These are phyloP conservation scores for Andrena cerasifolii DNA, from an alignment of 1,140 invertebrate genomes.

Conservation along the genomic window DNA sequence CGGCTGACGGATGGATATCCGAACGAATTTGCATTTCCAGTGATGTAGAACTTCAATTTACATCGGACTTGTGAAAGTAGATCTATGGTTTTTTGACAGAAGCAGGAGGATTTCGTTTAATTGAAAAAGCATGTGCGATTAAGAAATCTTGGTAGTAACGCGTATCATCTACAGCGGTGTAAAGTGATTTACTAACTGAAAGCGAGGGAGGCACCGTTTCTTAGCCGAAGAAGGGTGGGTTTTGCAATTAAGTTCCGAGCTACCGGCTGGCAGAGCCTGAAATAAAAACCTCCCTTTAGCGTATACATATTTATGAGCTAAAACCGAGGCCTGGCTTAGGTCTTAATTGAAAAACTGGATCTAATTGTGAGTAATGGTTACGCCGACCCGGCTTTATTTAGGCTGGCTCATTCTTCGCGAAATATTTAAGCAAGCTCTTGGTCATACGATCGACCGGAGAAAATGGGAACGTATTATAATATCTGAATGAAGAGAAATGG, in stretches of 20 bases:
- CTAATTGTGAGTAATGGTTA: slow-evolving; percentile 68
- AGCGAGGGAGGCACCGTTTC: slow-evolving; percentile 9
- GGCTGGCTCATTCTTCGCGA: slow-evolving; percentile 34
- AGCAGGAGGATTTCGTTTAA: too few species aligned
- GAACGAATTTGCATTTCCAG: too few species aligned
- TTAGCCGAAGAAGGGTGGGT: slow-evolving; percentile 3
- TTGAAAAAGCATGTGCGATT: too few species aligned
- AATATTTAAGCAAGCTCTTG: slow-evolving; percentile 32
- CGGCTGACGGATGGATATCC: too few species aligned
- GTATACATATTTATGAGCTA: slow-evolving; percentile 65
- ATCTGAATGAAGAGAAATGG: slow-evolving; percentile 35
- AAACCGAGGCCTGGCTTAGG: slow-evolving; percentile 38
- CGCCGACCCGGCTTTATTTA: slow-evolving; percentile 49
- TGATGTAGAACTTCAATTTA: too few species aligned
- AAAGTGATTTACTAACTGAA: slow-evolving; percentile 11
- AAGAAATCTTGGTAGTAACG: too few species aligned
- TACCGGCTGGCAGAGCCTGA: slow-evolving; percentile 1
- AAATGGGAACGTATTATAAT: not conserved
- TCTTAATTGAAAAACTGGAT: slow-evolving; percentile 66
- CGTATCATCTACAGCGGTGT: too few species aligned
- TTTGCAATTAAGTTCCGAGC: slow-evolving; percentile 57
- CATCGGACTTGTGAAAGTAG: too few species aligned
- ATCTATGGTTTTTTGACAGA: too few species aligned
- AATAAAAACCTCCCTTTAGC: slow-evolving; percentile 51
- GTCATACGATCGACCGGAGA: slow-evolving; percentile 6